Conservation (phyloP, 1,140 invertebrate genomes). For the Lordiphosa clarofinis region DNA sequence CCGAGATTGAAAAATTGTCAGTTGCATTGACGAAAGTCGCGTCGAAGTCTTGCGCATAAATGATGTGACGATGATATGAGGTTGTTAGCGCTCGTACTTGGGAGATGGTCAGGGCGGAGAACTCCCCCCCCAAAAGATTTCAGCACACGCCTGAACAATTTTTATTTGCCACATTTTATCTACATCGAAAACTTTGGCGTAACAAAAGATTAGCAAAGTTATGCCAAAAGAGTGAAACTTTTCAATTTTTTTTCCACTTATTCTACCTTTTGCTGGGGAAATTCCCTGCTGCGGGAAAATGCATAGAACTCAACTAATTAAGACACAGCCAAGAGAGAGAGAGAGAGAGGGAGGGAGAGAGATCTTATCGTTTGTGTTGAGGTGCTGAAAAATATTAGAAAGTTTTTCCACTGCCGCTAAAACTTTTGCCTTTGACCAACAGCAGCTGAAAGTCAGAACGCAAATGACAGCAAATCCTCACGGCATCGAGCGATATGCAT, state of each 20-base stretch:
- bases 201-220: constrained; percentile 74
- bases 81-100: constrained; percentile 31
- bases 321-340: constrained; percentile 36
- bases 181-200: constrained; percentile 64
- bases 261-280: constrained; percentile 24
- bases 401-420: constrained; percentile 49
- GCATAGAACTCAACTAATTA: constrained; percentile 74
- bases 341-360: constrained; percentile 14
- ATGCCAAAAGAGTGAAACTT: constrained; percentile 61
- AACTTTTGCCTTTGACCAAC: constrained; percentile 66
- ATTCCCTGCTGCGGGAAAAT: constrained; percentile 39
- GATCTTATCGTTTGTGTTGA: constrained; percentile 65
- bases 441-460: constrained; percentile 18
- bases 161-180: constrained; percentile 74
- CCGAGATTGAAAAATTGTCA: constrained; percentile 74
- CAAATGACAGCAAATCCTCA: constrained; percentile 74
- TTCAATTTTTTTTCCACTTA: constrained; percentile 15
- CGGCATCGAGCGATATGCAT: constrained; percentile 29
- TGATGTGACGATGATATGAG: constrained; percentile 39
- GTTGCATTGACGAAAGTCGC: constrained; percentile 50
- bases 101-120: no score
- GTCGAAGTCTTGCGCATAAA: constrained; percentile 33
- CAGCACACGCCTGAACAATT: constrained; percentile 54
- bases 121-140: constrained; percentile 15
- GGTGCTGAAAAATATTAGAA: constrained; percentile 76